These are phyloP conservation scores for Antechinus flavipes DNA, from an alignment of 2,113 vertebrate species.

Conservation along the genomic window DNA sequence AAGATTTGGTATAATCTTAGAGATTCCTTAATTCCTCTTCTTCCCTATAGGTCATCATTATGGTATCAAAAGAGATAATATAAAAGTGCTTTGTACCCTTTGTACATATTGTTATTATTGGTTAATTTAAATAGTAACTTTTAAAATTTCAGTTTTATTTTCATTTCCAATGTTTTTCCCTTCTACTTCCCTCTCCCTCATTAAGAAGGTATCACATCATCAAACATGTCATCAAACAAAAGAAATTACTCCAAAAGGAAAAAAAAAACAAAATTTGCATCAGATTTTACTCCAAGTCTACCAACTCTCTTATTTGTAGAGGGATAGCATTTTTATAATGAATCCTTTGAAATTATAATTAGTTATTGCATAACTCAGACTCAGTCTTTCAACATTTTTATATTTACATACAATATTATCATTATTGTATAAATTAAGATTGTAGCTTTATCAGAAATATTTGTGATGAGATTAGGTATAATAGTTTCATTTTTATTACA, in stretches of 20 bases:
- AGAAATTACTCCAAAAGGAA: not conserved
- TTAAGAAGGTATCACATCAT: not conserved
- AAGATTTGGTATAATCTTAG: not conserved
- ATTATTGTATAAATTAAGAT: constrained; percentile 32
- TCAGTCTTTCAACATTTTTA: not conserved
- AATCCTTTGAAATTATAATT: not conserved
- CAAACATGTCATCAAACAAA: not conserved
- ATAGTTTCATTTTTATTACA: constrained; percentile 4
- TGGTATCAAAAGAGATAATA: not conserved
- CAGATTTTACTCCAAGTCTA: not conserved
- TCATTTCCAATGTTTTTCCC: not conserved
- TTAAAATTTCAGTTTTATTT: not conserved
- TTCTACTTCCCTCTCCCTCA: not conserved
- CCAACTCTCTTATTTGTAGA: not conserved
- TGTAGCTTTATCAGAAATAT: not conserved
- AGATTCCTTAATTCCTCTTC: not conserved
- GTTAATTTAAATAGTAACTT: not conserved
- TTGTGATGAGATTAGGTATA: constrained; percentile 29
- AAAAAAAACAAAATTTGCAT: not conserved
- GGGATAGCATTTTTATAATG: not conserved
- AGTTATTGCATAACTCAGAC: not conserved
- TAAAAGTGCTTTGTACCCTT: not conserved
- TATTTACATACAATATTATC: not conserved
- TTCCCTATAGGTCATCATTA: not conserved
- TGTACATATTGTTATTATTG: not conserved